Base-by-base conservation (phyloP, 2,113 vertebrate genomes). In the Neodontobutis hainanensis region DNA sequence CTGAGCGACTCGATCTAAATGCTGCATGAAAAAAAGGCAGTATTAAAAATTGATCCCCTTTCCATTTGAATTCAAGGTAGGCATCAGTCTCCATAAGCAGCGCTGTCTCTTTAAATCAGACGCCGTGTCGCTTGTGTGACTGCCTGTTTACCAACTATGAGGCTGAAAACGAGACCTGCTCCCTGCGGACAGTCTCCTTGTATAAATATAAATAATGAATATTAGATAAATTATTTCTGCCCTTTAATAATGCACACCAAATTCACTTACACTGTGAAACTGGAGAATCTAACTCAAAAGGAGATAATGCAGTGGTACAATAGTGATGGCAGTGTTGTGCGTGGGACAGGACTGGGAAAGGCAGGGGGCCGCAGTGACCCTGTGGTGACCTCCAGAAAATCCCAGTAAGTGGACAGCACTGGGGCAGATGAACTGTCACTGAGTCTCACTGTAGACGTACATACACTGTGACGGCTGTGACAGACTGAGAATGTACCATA, bases 201-300 rank as follows among this genome's bases (percentile, higher is more conserved):
- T 93, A 90, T 92, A 89, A 92, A 92, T 91, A 90, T 93, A 91
- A 94, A 93, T 93, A 92, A 93, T 93, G 89, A 87, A 92, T 90
- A 91, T 91, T 90, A 85, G 91, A 92, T 93, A 87, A 94, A 94
- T 93, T 86, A 94, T 93, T 92, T 92, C 90, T 85, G 79, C 60
- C 47, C 56, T 73, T 92, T 73, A 93, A 94, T 94, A 91, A 93
- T 93, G 89, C 81, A 93, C 56, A 81, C 73, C 78, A 85, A 90
- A 91, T 92, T 89, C 88, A 89, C 91, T 90, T 87, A 83, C 82
- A 87, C 78, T 62, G 75, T 71, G 87, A 91, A 90, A 86, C 83
- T 61, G 59, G 81, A 85, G 82, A 78, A 85, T 81, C 67, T 27
- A 65, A 19, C 79, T 61, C 80, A 40, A 76, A 84, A 86, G 88